Conservation (phyloP, 2,888 invertebrate species). For the Galeopsomyia nigrocyanea region DNA sequence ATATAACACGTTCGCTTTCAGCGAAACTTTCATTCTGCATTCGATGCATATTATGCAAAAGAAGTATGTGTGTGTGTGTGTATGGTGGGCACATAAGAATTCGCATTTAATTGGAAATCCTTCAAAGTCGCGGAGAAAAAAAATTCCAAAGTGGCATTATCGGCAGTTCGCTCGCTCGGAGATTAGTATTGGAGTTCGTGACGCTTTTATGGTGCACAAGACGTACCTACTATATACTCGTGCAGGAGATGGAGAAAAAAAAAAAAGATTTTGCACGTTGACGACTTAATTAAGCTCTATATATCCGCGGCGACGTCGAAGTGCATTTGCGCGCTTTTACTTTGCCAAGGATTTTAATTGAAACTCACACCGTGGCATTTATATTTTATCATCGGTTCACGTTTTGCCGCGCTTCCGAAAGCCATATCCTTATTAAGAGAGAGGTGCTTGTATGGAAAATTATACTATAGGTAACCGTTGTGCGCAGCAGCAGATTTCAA, state of each 20-base stretch:
- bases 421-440: no score
- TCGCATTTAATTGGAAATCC: conserved; percentile 13
- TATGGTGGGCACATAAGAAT: not conserved
- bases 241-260: conserved; percentile 1
- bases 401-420: not conserved
- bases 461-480: no score
- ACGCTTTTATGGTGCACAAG: conserved; percentile 5
- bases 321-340: not conserved
- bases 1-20: conserved; percentile 2
- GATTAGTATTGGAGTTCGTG: conserved; percentile 20
- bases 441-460: no score
- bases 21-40: conserved; percentile 23
- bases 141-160: conserved; percentile 5
- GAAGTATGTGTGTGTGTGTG: no score
- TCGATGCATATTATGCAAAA: conserved; percentile 6
- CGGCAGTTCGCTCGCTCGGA: no score
- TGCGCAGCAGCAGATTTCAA: no score
- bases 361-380: conserved; percentile 18
- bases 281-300: conserved; percentile 20
- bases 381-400: conserved; percentile 19
- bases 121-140: not conserved
- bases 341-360: conserved; percentile 7
- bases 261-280: conserved; percentile 3
- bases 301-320: not conserved
- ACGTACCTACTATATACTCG: no score